These are phyloP conservation scores for Sminthopsis crassicaudata DNA, from an alignment of 2,113 vertebrate species.

Conservation along the genomic window DNA sequence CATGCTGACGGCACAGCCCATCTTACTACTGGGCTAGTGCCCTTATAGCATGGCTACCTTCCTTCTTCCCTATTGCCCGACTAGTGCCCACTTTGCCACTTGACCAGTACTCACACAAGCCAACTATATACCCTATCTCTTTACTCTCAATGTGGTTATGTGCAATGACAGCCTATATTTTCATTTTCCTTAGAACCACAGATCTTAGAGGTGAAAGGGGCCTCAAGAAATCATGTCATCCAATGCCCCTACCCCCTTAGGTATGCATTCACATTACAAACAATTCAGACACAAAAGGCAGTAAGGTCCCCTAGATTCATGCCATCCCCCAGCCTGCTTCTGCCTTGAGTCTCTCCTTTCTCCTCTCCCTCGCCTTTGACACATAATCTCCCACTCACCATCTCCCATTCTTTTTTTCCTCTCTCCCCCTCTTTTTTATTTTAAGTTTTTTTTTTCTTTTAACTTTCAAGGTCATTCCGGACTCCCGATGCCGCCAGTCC, in stretches of 20 bases:
- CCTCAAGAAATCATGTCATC: neutral
- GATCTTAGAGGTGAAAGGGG: conserved; percentile 15
- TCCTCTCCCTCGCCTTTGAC: conserved; percentile 73
- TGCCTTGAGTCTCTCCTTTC: neutral
- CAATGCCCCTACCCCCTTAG: neutral
- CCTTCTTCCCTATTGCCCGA: conserved; percentile 81
- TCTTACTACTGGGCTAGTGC: conserved; percentile 80
- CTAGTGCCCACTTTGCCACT: conserved; percentile 63
- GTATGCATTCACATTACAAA: neutral
- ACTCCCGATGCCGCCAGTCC: conserved; percentile 98
- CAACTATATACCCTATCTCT: neutral
- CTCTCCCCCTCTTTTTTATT: conserved; percentile 74
- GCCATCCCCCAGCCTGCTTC: conserved; percentile 79
- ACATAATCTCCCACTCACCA: conserved; percentile 85
- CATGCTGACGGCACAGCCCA: conserved; percentile 75
- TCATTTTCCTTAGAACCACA: neutral
- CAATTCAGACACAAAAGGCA: conserved; percentile 62
- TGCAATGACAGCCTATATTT: neutral
- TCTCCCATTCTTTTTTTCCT: conserved; percentile 79
- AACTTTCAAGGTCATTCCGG: conserved; percentile 99
- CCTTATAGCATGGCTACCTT: conserved; percentile 76
- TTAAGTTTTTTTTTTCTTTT: conserved; percentile 89
- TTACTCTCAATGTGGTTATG: fast-evolving
- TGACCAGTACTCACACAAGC: neutral
- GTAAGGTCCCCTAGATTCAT: conserved; percentile 77